Base-by-base conservation (phyloP, 2,888 invertebrate genomes). In the Philereme transversata region DNA sequence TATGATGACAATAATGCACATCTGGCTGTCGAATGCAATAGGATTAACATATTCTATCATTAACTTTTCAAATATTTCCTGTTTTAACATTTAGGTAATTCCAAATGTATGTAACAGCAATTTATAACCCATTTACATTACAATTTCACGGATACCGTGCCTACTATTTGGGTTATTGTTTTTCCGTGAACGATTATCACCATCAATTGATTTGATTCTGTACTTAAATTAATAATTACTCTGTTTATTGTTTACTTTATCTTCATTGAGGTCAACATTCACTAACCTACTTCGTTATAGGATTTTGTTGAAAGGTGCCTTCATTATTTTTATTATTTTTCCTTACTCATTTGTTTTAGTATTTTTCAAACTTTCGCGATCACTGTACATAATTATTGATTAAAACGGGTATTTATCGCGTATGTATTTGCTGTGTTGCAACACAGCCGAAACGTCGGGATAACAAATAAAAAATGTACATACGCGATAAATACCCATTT, bases 1-100 rank as follows among this genome's bases (percentile, higher is more conserved):
- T 77, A 81, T 73, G 75, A 79, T 83, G 90, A 91, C 90, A 91
- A 91, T 91, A 91, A 90, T 82, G 73, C 78, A 83, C 87, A 80
- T 81, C 82, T 77, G 81, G 81, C 83, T 81, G 82, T 78, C 78
- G 65, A 81, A 79, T 71, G 73, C 81, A 77, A 81, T 84, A 73
- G 65, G 64, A 67, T 71, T 69, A 68, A 48, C 6, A 36, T 46
- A 35, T 7, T 44, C n/a, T 22, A 51, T 22, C 4, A 8, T 33
- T 41, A 46, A 53, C 45, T 45, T 57, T 41, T 49, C 38, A n/a
- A 40, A 51, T 51, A 51, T 38, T 7, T 51, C 46, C 54, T 40
- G 4, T 40, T 38, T 38, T 38, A 10, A 47, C 41, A 11, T 40
- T 11, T 53, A 22, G 3, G 22, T 22, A 57, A 41, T 63, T 59